Conservation (phyloP, 2,113 vertebrate species). For the Deroptyus accipitrinus region DNA sequence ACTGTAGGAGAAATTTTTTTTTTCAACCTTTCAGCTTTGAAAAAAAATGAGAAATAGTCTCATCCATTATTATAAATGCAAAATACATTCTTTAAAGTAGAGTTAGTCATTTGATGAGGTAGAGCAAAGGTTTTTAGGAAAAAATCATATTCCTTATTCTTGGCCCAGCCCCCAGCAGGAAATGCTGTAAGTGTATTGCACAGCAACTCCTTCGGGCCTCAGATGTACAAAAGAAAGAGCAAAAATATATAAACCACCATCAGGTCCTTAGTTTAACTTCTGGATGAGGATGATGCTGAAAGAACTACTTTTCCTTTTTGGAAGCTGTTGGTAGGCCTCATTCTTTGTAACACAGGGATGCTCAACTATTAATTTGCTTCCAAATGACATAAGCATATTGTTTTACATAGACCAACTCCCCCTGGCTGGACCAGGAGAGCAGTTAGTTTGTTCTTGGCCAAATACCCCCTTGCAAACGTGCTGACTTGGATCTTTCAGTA, state of each 20-base stretch:
- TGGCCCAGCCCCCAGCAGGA: neutral
- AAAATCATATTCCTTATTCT: neutral
- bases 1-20: neutral
- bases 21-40: neutral
- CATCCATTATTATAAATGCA: neutral
- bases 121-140: neutral
- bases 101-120: neutral
- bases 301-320: neutral
- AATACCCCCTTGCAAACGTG: rapidly evolving
- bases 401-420: neutral
- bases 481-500: neutral
- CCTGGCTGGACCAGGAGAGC: neutral
- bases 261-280: neutral
- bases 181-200: neutral
- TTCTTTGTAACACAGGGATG: neutral
- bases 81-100: neutral
- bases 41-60: neutral
- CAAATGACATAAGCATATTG: neutral
- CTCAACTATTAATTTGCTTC: neutral
- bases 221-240: neutral
- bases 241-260: neutral
- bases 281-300: neutral
- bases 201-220: neutral
- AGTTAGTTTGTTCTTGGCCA: neutral
- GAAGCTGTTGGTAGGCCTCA: neutral